Evolutionary conservation across 2,888 invertebrate genomes (phyloP).

Genomic region (Ashinkailepas kermadecensis): DNA sequence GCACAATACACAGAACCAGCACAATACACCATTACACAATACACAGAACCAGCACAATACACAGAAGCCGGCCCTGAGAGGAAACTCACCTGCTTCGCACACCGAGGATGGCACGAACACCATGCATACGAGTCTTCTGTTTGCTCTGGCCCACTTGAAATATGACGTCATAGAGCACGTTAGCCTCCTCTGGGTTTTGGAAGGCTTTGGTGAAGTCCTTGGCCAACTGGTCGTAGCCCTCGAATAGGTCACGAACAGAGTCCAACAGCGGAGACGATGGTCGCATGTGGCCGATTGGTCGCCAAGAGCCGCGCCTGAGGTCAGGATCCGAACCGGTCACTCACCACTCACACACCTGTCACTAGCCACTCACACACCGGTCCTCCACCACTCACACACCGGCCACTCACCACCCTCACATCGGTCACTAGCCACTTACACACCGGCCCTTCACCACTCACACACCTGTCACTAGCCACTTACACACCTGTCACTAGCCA

Average conservation of each 20-base stretch:
- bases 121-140: constrained; percentile 81
- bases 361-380: too few species aligned
- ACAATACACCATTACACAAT: not conserved
- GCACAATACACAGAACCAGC: too few species aligned
- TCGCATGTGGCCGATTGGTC: constrained; percentile 89
- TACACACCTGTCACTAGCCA: too few species aligned
- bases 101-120: constrained; percentile 82
- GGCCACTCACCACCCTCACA: too few species aligned
- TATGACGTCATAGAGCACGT: constrained; percentile 70
- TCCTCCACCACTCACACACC: too few species aligned
- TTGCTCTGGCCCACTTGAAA: constrained; percentile 87
- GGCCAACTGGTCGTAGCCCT: constrained; percentile 83
- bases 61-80: too few species aligned
- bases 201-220: constrained; percentile 87
- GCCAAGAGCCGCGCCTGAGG: constrained; percentile 68
- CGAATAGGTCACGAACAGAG: constrained; percentile 86
- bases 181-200: constrained; percentile 63
- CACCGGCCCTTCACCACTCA: too few species aligned
- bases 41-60: too few species aligned
- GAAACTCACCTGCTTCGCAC: constrained; percentile 67
- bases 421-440: too few species aligned
- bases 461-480: too few species aligned
- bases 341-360: too few species aligned
- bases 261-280: constrained; percentile 86
- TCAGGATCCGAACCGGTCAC: too few species aligned